phyloP scores from a whole-genome alignment of 2,888 invertebrate genomes.

The Drosophila atripex region DNA sequence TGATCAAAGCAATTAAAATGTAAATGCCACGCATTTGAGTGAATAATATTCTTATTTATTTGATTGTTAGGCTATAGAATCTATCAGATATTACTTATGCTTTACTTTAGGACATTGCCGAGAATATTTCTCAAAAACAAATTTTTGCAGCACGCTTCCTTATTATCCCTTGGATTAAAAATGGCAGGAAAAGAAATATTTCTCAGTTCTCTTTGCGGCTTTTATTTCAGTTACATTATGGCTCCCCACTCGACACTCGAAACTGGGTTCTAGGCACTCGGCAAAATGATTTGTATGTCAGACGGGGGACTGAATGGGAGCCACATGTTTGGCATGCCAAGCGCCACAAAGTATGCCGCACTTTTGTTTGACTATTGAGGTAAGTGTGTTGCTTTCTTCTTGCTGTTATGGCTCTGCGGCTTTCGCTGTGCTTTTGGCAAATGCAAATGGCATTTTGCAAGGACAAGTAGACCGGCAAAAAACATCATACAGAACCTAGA shows the following conservation, averaged over 20 bases:
- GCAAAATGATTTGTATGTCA: constrained; percentile 74
- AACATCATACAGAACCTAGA: constrained; percentile 16
- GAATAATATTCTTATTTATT: no score
- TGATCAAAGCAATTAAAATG: constrained; percentile 60
- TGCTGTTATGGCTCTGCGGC: constrained; percentile 48
- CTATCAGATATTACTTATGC: no score
- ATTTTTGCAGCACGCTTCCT: neutral
- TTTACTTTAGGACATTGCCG: no score
- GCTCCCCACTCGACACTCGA: constrained; percentile 30
- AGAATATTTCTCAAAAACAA: neutral
- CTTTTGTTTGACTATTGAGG: constrained; percentile 71
- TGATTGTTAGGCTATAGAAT: neutral
- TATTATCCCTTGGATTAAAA: neutral
- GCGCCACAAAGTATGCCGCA: constrained; percentile 68
- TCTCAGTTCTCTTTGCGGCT: constrained; percentile 1
- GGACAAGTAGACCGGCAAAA: constrained; percentile 57
- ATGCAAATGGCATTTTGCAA: constrained; percentile 70
- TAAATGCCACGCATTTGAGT: constrained; percentile 33
- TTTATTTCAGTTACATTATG: constrained; percentile 17
- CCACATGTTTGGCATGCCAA: constrained; percentile 55
- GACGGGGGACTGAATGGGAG: constrained; percentile 46
- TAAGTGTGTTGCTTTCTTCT: constrained; percentile 68
- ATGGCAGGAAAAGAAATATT: constrained; percentile 1
- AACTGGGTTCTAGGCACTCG: constrained; percentile 45
- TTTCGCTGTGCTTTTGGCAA: constrained; percentile 58